Evolutionary conservation across 2,797 vertebrate species (phyloP), one percentile per base, ranked within the genome.

Genomic region (Poeciliopsis presidionis): DNA sequence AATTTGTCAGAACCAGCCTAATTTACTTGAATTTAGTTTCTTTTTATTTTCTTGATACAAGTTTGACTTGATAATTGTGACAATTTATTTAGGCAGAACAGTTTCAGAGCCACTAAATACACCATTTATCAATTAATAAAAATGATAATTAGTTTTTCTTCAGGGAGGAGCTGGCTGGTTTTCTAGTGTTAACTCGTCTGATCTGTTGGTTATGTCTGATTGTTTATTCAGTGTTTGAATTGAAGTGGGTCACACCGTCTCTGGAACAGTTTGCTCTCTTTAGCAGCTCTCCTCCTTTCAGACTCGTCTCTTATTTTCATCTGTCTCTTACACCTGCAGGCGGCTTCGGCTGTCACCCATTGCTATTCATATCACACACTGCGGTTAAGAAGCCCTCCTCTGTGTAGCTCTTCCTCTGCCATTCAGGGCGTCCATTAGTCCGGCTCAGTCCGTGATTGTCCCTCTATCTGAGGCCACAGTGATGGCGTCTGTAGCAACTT

Each of bases 351-450:
- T 75, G n/a, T 83, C 75, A 84, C 82, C 75, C 59, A 88, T 94
- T 93, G 90, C 89, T 90, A 94, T 94, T 94, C 94, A 69, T 5
- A 74, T 82, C 92, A 93, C 92, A 87, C 63, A 5, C 51, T n/a
- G 78, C 41, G 80, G 88, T 85, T 83, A 84, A 94, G 93, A 94
- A 90, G 91, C 87, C 89, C 82, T 89, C 88, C 90, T 94, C 93
- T 94, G 92, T 94, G 81, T n/a, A 72, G 57, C 88, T 92, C 92
- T 92, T 93, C 91, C 94, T 93, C 89, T 74, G 75, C 81, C 63
- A 89, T 93, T 94, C 91, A 94, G 83, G 72, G 51, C 80, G 86
- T 86, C 91, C 43, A 74, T 88, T 87, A 81, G 78, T 81, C 86
- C 84, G 81, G 85, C 84, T 89, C 85, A 78, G 86, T 86, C 51